Percentiles rank a stretch among this genome's conserved stretches.
These are phyloP conservation scores for Rapana venosa DNA, from an alignment of 2,888 invertebrate species.

Conservation along the genomic window DNA sequence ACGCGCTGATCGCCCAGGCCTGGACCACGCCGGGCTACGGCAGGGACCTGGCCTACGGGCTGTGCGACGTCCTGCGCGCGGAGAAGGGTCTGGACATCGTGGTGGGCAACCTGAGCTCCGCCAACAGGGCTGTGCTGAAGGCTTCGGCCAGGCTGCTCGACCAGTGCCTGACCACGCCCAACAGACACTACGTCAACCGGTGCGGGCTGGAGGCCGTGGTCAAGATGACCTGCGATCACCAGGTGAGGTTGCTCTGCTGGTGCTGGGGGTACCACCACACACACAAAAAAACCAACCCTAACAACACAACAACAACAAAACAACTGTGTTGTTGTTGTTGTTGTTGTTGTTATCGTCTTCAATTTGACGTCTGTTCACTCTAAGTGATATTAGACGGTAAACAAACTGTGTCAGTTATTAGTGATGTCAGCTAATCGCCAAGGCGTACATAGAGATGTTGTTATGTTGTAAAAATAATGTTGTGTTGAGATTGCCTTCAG, in stretches of 20 bases:
- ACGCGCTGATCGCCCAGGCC: constrained; percentile 82
- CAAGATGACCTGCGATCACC: constrained; percentile 87
- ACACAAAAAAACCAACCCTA: no score
- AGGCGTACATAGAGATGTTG: no score
- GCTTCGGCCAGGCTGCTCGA: constrained; percentile 93
- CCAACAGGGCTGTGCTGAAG: constrained; percentile 88
- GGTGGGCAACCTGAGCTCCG: constrained; percentile 83
- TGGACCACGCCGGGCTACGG: constrained; percentile 97
- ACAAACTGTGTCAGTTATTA: no score
- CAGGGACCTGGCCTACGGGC: constrained; percentile 92
- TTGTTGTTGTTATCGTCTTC: no score
- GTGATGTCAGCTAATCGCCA: no score
- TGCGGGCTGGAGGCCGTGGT: constrained; percentile 94
- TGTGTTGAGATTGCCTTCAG: no score
- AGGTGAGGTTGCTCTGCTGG: background rate
- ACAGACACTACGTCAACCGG: constrained; percentile 87
- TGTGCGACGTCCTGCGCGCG: constrained; percentile 92
- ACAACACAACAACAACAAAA: no score
- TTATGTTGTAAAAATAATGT: no score
- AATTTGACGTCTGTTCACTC: no score
- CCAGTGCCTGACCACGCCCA: constrained; percentile 90
- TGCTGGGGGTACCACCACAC: no score
- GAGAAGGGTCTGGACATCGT: constrained; percentile 94
- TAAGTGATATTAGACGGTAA: no score
- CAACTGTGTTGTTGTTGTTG: no score